Evolutionary conservation across 2,888 invertebrate species (phyloP).

Genomic region (Phyllotreta striolata): DNA sequence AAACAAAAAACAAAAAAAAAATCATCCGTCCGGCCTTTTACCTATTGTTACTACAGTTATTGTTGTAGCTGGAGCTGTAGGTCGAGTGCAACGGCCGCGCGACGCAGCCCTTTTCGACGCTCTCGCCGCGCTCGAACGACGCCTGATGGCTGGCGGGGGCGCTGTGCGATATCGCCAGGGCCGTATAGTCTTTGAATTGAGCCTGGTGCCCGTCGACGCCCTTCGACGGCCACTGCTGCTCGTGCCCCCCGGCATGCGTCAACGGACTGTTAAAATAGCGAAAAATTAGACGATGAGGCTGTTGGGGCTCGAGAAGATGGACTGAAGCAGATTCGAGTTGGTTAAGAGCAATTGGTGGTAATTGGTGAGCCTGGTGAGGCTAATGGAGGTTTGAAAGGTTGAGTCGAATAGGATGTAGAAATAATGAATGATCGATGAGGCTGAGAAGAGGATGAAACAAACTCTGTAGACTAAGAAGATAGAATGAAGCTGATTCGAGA

Average conservation of each 20-base stretch:
- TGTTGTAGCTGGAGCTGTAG: slow-evolving; percentile 42
- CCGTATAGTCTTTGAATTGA: slow-evolving; percentile 55
- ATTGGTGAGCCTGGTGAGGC: no score
- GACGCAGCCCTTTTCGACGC: slow-evolving; percentile 55
- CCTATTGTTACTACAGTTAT: slow-evolving; percentile 47
- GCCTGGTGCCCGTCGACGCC: slow-evolving; percentile 41
- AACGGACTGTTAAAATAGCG: slow-evolving; percentile 46
- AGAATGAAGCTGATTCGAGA: no score
- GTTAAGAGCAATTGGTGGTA: no score
- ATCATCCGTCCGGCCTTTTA: slow-evolving; percentile 8
- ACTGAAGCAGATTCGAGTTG: no score
- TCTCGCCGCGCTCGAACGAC: slow-evolving; percentile 60
- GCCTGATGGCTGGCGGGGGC: slow-evolving; percentile 61
- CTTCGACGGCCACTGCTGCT: no score
- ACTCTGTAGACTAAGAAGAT: no score
- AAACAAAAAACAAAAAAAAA: background rate
- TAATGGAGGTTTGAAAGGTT: no score
- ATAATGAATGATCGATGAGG: no score
- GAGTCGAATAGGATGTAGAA: no score
- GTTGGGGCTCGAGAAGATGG: no score
- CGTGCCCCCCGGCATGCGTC: slow-evolving; percentile 27
- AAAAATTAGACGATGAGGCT: no score
- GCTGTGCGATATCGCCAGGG: slow-evolving; percentile 59
- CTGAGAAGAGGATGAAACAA: no score
- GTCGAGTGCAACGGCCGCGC: slow-evolving; percentile 38